Evolutionary conservation across 2,797 vertebrate species (phyloP), one percentile per base, ranked within the genome.

Genomic region (Champsocephalus esox): DNA sequence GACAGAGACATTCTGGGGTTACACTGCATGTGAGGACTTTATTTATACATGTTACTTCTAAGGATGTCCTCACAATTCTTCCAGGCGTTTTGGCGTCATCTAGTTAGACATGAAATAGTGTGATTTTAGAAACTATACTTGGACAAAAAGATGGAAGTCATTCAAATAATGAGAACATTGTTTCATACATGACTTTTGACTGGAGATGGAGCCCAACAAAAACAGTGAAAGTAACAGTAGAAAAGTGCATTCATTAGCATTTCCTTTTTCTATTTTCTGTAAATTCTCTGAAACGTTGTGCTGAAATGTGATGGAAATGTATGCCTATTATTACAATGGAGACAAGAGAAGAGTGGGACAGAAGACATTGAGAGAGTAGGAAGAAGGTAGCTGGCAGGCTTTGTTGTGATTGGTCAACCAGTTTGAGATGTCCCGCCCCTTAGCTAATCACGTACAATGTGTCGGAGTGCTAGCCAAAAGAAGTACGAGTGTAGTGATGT

Each of bases 61-160:
- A 54, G 65, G 69, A 70, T 67, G 46, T 41, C 73, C 38, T 81
- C 12, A 5, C 24, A 13, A 5, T 77, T 59, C 66, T 78, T 64
- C 73, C 50, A 38, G 24, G 60, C 49, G 56, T 50, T 60, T 48
- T 5, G 46, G 48, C 43, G 32, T 43, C 17, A 28, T 28, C 28
- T 28, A 66, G 52, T 43, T 28, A 7, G 21, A 61, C 9, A 21
- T 21, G 12, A 49, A 21, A 43, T 3, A 24, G 9, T 4, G 6
- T 28, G n/a, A 54, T 24, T 67, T 60, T 9, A 3, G 13, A 32
- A 28, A 28, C 9, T n/a, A 12, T 21, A 14, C 38, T 59, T 13
- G 38, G 7, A n/a, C 0, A 48, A 32, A 59, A 12, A 9, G 5
- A 8, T 43, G 58, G 51, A 57, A 46, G 6, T 65, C 1, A 13